These are phyloP conservation scores for Iphiclides podalirius DNA, from an alignment of 2,888 invertebrate species.

Conservation along the genomic window DNA sequence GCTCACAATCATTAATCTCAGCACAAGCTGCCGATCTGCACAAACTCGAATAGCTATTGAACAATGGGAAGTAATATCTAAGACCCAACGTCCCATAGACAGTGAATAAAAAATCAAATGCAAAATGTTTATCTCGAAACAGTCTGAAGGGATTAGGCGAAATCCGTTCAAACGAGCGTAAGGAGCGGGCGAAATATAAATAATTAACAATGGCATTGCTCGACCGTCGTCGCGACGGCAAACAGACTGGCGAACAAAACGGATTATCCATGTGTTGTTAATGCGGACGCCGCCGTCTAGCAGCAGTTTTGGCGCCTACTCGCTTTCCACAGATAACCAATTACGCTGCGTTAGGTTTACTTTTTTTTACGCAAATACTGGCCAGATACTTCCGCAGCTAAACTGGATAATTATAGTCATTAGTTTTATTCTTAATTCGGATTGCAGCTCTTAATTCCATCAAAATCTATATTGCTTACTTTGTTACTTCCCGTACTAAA, in stretches of 20 bases:
- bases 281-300: slow-evolving; percentile 17
- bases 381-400: slow-evolving; percentile 29
- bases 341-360: slow-evolving; percentile 5
- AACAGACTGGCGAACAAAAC: slow-evolving; percentile 34
- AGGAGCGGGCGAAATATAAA: slow-evolving; percentile 28
- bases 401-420: no score
- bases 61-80: not conserved
- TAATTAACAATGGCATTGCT: slow-evolving; percentile 19
- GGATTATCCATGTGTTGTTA: slow-evolving; percentile 34
- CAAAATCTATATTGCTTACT: no score
- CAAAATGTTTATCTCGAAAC: slow-evolving; percentile 42
- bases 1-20: no score
- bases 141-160: slow-evolving; percentile 33
- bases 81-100: not conserved
- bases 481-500: no score
- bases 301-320: slow-evolving; percentile 21
- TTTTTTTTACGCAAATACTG: not conserved
- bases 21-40: not conserved
- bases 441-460: no score
- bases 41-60: not conserved
- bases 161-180: slow-evolving; percentile 34
- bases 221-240: slow-evolving; percentile 20
- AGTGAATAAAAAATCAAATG: not conserved
- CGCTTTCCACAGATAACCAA: slow-evolving; percentile 18
- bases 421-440: no score